Evolutionary conservation across 2,113 vertebrate genomes (phyloP), one percentile per base, ranked within the genome.

Genomic region (Fulica atra): DNA sequence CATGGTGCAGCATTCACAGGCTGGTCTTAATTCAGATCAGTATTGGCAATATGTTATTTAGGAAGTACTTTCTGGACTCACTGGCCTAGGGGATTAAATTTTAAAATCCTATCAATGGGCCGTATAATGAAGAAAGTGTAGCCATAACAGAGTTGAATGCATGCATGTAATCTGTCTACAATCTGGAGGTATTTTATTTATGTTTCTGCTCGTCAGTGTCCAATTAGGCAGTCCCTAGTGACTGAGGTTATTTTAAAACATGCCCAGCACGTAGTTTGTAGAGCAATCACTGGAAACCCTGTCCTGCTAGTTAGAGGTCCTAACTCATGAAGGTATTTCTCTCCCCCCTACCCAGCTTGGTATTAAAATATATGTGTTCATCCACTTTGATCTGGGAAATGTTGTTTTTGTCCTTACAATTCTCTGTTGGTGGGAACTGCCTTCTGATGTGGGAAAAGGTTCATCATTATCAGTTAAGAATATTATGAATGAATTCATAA

Each of bases 41-140:
- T 97, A 96, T 97, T 93, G 96, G 91, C 86, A 95, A 54, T 38
- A 82, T 65, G 65, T 96, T 97, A 96, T 97, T 97, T 96, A 97
- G 93, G 84, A 97, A 96, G 82, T 96, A 66, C 91, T 96, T 96
- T 96, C 88, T 96, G 86, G 69, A 83, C 20, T 93, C 74, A 42
- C 11, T 9, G 56, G 40, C 33, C n/a, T 70, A 29, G 4, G 24
- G n/a, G 57, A 97, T 96, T 96, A 96, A 97, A 95, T 97, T 97
- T 97, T 97, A 94, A 97, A 93, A 93, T 91, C 69, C 82, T 89
- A 83, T 92, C 88, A 85, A 38, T 80, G 50, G 79, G 23, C 50
- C 40, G 36, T 86, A 40, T 87, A 28, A 11, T 63, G 83, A 93
- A 79, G 28, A 42, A 94, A 91, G 77, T 26, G 18, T 96, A 92